phyloP scores from a whole-genome alignment of 2,888 invertebrate species.

The Drosophila nr. perissopoda region DNA sequence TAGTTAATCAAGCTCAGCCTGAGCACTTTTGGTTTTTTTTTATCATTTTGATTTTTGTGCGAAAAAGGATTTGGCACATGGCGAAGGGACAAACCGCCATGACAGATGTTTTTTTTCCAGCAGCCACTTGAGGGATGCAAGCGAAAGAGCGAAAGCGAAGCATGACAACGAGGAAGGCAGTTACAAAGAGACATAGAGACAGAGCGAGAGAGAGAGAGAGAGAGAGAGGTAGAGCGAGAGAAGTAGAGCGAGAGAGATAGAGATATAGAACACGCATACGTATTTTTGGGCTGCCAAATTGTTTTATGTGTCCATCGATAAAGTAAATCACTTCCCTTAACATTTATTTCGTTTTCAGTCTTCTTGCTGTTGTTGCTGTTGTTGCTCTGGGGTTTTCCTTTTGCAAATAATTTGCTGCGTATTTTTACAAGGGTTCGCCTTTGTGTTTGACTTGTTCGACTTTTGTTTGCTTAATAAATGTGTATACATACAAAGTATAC shows the following conservation, averaged over 20 bases:
- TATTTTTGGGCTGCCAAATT: slow-evolving; percentile 57
- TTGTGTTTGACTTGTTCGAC: slow-evolving; percentile 33
- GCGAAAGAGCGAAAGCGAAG: slow-evolving; percentile 4
- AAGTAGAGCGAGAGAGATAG: slow-evolving; percentile 2
- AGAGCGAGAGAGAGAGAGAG: not conserved
- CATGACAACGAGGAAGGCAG: not conserved
- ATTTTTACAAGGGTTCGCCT: slow-evolving; percentile 51
- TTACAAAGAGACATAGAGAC: not conserved
- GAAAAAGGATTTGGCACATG: slow-evolving; percentile 34
- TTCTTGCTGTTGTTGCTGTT: slow-evolving; percentile 29
- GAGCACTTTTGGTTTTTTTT: slow-evolving; percentile 5
- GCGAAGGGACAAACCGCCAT: slow-evolving; percentile 37
- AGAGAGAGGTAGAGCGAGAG: slow-evolving; percentile 3
- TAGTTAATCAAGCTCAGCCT: no score
- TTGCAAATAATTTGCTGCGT: slow-evolving; percentile 47
- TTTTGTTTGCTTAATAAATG: slow-evolving; percentile 10
- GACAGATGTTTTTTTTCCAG: slow-evolving; percentile 55
- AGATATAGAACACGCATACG: slow-evolving; percentile 6
- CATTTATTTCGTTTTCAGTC: slow-evolving; percentile 28
- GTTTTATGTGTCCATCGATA: slow-evolving; percentile 72
- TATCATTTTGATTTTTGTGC: slow-evolving; percentile 34
- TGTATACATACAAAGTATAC: not conserved
- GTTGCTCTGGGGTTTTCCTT: slow-evolving; percentile 25
- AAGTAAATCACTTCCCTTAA: slow-evolving; percentile 71
- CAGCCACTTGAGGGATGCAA: slow-evolving; percentile 50